A percentile compares a stretch with the other conserved stretches of the same genome.
phyloP scores from a whole-genome alignment of 2,797 vertebrate genomes.

The Dryobates pubescens region DNA sequence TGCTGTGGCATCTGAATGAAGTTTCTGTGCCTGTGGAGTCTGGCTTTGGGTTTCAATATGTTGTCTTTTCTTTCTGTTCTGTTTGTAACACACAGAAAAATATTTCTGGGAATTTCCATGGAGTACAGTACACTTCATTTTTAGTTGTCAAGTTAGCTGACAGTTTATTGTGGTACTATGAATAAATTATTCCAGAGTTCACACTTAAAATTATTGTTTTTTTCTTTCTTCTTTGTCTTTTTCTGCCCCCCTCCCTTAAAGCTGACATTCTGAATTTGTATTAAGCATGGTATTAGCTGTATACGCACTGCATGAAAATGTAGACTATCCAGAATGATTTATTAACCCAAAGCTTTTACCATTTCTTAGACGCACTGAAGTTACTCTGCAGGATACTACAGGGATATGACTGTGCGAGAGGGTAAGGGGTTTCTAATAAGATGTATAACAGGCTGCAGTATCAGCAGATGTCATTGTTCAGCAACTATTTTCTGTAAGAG shows the following conservation, averaged over 20 bases:
- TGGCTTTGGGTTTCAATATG: constrained; percentile 34
- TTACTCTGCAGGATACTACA: not conserved
- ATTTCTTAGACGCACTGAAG: constrained; percentile 29
- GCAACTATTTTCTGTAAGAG: constrained; percentile 6
- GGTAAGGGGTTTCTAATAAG: constrained; percentile 12
- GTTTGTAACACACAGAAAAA: constrained; percentile 14
- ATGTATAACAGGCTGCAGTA: not conserved
- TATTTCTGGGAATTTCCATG: constrained; percentile 36
- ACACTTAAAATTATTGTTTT: constrained; percentile 24
- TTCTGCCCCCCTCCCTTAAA: too few relatives aligned
- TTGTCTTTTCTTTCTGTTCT: constrained; percentile 41
- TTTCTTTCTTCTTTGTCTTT: not conserved
- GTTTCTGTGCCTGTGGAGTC: constrained; percentile 19
- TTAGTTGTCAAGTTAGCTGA: constrained; percentile 61
- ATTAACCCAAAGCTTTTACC: constrained; percentile 56
- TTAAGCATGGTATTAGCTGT: constrained; percentile 15
- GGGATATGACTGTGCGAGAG: not conserved
- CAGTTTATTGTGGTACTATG: constrained; percentile 37
- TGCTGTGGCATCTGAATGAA: constrained; percentile 46
- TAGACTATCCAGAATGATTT: constrained; percentile 38
- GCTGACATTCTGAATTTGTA: constrained; percentile 56
- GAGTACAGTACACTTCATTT: constrained; percentile 44
- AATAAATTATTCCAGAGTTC: constrained; percentile 68
- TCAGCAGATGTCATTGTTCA: constrained; percentile 44
- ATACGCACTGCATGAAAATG: constrained; percentile 29